Evolutionary conservation across 2,113 vertebrate genomes (phyloP).

Genomic region (Platysteira castanea): DNA sequence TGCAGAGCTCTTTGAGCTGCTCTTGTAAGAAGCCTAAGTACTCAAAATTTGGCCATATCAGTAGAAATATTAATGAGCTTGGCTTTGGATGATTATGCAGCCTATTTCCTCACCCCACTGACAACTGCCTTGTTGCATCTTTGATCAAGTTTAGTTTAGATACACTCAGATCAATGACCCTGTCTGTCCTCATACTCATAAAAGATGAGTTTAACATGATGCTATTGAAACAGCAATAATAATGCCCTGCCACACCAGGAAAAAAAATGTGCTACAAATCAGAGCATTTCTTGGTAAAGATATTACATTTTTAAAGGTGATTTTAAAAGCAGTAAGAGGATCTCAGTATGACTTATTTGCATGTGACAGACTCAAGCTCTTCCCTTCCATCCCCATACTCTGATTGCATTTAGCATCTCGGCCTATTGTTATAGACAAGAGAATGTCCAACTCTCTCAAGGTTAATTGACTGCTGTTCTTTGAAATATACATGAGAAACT

Average conservation of each 20-base stretch:
- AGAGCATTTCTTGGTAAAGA: background rate
- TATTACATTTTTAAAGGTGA: background rate
- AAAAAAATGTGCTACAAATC: background rate
- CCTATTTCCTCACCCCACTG: background rate
- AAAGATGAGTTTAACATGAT: background rate
- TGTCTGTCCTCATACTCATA: background rate
- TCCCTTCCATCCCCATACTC: background rate
- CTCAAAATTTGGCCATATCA: background rate
- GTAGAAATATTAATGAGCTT: background rate
- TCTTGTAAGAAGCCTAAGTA: background rate
- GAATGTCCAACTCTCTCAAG: constrained; percentile 59
- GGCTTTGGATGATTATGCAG: background rate
- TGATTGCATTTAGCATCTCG: background rate
- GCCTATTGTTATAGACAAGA: constrained; percentile 50
- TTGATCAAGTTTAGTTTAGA: constrained; percentile 5
- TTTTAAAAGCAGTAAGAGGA: background rate
- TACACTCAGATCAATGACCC: background rate
- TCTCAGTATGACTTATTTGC: background rate
- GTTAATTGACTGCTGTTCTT: constrained; percentile 72
- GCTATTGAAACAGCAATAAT: background rate
- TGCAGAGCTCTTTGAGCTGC: background rate
- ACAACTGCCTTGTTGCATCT: background rate
- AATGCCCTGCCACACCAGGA: background rate
- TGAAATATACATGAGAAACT: constrained; percentile 68
- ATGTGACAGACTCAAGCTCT: background rate